Evolutionary conservation across 2,888 invertebrate species (phyloP).

Genomic region (Volucella inflata): DNA sequence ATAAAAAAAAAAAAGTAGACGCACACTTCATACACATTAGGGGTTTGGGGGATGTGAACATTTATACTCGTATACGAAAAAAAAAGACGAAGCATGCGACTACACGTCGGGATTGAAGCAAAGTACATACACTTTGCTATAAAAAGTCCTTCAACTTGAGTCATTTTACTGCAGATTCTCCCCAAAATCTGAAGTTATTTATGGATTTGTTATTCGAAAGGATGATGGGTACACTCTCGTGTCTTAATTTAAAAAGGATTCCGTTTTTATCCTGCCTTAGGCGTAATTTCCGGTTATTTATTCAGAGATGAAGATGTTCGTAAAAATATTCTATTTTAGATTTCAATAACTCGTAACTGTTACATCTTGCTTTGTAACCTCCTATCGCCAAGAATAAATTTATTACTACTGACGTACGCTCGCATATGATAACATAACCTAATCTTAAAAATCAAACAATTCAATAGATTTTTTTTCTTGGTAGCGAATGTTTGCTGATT

Average conservation of each 20-base stretch:
- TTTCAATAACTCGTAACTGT: no score
- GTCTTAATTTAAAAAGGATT: not conserved
- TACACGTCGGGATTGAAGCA: constrained; percentile 4
- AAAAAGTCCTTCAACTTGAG: constrained; percentile 61
- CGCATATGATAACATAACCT: no score
- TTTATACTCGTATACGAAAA: not conserved
- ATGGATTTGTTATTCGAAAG: constrained; percentile 46
- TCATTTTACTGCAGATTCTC: constrained; percentile 61
- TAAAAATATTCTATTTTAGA: not conserved
- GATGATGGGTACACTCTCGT: constrained; percentile 8
- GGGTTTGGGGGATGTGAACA: not conserved
- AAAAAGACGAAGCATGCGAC: not conserved
- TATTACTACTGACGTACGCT: no score
- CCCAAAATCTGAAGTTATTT: constrained; percentile 44
- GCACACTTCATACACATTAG: not conserved
- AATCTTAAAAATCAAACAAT: not conserved
- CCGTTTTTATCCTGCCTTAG: not conserved
- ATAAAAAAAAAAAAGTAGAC: constrained; percentile 21
- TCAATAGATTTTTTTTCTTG: not conserved
- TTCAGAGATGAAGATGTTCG: not conserved
- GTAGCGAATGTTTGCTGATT: not conserved
- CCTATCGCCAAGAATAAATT: no score
- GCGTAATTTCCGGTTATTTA: constrained; percentile 5
- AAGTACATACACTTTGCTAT: constrained; percentile 16
- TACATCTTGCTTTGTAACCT: no score